Conservation (phyloP, 2,888 invertebrate genomes). For the Rugalucina vietnamica region DNA sequence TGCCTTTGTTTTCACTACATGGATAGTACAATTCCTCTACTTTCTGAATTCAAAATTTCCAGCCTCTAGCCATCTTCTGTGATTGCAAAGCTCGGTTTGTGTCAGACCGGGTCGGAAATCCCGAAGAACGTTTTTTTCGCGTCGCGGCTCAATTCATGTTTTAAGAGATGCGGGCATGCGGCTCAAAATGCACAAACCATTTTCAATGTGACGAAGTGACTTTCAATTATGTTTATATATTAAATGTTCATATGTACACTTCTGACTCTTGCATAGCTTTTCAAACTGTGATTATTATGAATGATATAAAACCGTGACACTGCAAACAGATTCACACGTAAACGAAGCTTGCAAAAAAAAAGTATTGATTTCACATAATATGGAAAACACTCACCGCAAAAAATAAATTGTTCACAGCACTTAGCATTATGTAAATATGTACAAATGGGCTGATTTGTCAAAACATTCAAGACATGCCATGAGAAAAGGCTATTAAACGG, state of each 20-base stretch:
- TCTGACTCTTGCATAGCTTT: neutral
- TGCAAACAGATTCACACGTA: neutral
- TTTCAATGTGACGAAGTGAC: neutral
- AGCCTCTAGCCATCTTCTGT: neutral
- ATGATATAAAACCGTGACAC: neutral
- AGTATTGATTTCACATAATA: neutral
- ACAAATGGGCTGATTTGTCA: no score
- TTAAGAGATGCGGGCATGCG: no score
- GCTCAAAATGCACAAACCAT: neutral
- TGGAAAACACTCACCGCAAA: no score
- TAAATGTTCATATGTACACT: neutral
- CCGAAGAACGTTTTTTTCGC: neutral
- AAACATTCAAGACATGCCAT: no score
- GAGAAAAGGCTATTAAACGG: no score
- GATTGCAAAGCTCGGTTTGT: no score
- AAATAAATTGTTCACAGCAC: no score
- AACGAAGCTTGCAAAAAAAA: neutral
- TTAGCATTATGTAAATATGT: no score
- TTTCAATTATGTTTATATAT: neutral
- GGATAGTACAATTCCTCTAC: no score
- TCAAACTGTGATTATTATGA: constrained; percentile 30
- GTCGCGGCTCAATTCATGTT: neutral
- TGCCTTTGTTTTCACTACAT: no score
- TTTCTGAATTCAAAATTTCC: neutral
- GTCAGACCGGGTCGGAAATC: neutral